Evolutionary conservation across 2,113 vertebrate genomes (phyloP), one percentile per base, ranked within the genome.

Genomic region (Rattus norvegicus): DNA sequence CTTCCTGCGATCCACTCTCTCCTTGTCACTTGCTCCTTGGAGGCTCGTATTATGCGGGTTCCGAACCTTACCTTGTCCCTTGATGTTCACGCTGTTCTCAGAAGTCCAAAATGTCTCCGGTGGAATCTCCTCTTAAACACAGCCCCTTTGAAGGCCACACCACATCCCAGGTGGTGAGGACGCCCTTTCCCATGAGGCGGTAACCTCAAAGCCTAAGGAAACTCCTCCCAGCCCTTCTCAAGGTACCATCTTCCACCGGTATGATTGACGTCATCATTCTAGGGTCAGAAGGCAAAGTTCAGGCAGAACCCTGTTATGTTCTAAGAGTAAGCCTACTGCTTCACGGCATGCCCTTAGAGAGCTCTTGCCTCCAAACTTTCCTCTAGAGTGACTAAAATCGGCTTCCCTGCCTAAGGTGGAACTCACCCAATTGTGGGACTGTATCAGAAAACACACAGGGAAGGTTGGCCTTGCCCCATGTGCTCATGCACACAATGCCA

Each of bases 121-220:
- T 26, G 39, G 89, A 10, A 12, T 7, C 22, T 17, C 61, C 17
- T 49, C 33, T 69, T 20, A 1, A 26, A 33, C 0, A 22, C 33
- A 19, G 8, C 1, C 2, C 1, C 17, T 39, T 30, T 28, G 33
- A 67, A 91, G 11, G 11, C 22, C 1, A 7, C 4, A 8, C 24
- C 36, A 28, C 47, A 52, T 16, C 36, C 76, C 43, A 26, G 7
- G n/a, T 20, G 47, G 33, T 36, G 22, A 2, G 16, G 77, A 56
- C 3, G 6, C 30, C 49, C 65, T 81, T 26, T 33, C 16, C 79
- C 7, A 0, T 1, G 19, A 22, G 39, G 10, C 49, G 30, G 49
- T 8, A 52, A 56, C 16, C 36, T 20, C 0, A 0, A 28, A 80
- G 63, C 26, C 63, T 4, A 20, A 43, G 52, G 77, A 47, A 11